These are phyloP conservation scores for Perizoma flavofasciatum DNA, from an alignment of 2,888 invertebrate genomes.

Conservation along the genomic window DNA sequence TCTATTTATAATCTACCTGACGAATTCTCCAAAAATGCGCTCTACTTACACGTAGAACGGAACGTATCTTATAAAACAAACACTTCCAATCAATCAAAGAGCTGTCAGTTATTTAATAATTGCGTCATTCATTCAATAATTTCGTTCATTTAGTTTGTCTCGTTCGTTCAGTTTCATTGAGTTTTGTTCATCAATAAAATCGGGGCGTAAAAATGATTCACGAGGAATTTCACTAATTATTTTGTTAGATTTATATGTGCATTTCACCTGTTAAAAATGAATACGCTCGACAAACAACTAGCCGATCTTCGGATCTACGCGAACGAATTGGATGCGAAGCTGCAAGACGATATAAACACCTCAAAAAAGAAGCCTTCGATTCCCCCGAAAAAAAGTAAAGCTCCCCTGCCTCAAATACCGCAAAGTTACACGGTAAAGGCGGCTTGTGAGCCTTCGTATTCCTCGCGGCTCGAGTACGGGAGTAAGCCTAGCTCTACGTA, in stretches of 20 bases:
- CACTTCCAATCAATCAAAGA: not conserved
- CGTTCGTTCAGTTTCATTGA: too few relatives aligned
- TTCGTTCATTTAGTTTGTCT: too few relatives aligned
- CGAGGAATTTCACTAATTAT: slow-evolving; percentile 8
- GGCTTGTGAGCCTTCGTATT: slow-evolving; percentile 90
- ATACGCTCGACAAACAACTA: slow-evolving; percentile 75
- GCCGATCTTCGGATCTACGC: slow-evolving; percentile 78
- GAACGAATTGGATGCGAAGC: slow-evolving; percentile 76
- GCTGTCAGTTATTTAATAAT: not conserved
- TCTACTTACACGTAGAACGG: not conserved
- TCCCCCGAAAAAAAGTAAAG: slow-evolving; percentile 77
- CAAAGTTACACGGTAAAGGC: slow-evolving; percentile 90
- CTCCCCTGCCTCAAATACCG: slow-evolving; percentile 86
- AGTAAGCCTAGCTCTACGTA: slow-evolving; percentile 78
- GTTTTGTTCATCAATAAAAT: not conserved
- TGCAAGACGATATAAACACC: slow-evolving; percentile 78
- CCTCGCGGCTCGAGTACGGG: slow-evolving; percentile 86
- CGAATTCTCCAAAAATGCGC: too few relatives aligned
- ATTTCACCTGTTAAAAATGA: slow-evolving; percentile 52
- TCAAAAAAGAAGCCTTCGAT: slow-evolving; percentile 77
- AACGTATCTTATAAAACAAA: not conserved
- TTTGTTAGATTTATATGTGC: too few relatives aligned
- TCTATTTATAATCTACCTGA: too few relatives aligned
- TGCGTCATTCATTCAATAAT: not conserved
- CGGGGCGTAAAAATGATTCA: slow-evolving; percentile 15